Evolutionary conservation across 2,888 invertebrate genomes (phyloP).

Genomic region (Eubasilissa splendida): DNA sequence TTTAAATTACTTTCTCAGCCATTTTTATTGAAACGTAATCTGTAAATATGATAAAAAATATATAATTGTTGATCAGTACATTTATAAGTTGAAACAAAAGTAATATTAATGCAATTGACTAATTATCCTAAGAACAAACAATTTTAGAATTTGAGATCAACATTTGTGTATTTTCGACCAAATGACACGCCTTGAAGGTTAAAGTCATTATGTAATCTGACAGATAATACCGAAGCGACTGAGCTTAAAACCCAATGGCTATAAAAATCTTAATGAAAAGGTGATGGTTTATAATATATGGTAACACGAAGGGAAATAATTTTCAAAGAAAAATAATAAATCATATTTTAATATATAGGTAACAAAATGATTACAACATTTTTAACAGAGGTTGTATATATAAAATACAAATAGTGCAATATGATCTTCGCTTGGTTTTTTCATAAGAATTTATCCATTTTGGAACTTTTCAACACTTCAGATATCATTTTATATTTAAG

Average conservation of each 20-base stretch:
- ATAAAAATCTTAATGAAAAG: background rate
- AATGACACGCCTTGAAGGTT: background rate
- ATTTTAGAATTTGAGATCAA: background rate
- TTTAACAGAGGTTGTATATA: too few species aligned
- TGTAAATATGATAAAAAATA: background rate
- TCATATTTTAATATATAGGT: background rate
- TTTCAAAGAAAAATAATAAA: slow-evolving; percentile 24
- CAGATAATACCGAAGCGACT: slow-evolving; percentile 10
- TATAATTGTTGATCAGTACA: background rate
- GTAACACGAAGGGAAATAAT: background rate
- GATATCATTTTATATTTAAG: too few species aligned
- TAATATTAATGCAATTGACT: too few species aligned
- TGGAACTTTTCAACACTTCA: too few species aligned
- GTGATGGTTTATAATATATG: background rate
- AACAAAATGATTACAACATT: too few species aligned
- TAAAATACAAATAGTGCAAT: too few species aligned
- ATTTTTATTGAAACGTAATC: background rate
- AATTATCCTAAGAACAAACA: background rate
- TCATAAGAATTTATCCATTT: too few species aligned
- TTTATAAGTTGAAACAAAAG: background rate
- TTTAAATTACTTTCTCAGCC: too few species aligned
- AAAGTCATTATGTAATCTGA: slow-evolving; percentile 15
- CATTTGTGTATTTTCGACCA: background rate
- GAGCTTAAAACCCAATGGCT: background rate
- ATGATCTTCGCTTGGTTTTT: too few species aligned